These are phyloP conservation scores for Myzus persicae DNA, from an alignment of 1,140 invertebrate species.

Conservation along the genomic window DNA sequence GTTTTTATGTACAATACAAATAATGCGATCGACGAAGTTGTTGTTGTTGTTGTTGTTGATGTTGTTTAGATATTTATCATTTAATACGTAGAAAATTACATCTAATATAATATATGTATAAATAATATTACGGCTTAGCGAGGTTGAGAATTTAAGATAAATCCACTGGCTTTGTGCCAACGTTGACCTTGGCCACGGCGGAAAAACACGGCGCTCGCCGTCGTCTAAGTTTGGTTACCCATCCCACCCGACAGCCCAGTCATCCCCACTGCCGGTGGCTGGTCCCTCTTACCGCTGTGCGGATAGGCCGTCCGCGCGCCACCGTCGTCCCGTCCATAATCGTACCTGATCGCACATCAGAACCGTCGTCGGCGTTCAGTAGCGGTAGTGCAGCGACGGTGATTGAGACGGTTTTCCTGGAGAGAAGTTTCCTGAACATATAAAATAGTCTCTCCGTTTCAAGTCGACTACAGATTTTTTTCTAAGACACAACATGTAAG, in stretches of 20 bases:
- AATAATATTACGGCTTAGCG: too few relatives aligned
- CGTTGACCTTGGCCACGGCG: background rate
- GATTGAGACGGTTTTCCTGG: background rate
- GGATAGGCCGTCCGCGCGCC: too few relatives aligned
- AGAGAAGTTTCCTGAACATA: background rate
- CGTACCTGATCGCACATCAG: background rate
- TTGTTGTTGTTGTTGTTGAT: background rate
- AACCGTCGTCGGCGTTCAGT: background rate
- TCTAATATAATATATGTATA: background rate
- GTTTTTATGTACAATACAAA: background rate
- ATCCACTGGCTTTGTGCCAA: background rate
- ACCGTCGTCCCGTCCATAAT: background rate
- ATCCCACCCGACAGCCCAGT: background rate
- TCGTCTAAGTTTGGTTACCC: background rate
- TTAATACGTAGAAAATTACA: background rate
- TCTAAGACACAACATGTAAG: background rate
- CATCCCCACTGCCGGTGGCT: background rate
- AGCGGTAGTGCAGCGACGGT: background rate
- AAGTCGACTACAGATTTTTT: background rate
- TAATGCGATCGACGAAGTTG: background rate
- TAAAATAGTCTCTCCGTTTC: background rate
- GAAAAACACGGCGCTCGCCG: slow-evolving; percentile 5
- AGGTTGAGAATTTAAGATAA: background rate
- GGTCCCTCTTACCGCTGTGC: background rate
- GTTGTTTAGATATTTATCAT: background rate